These are phyloP conservation scores for Cephus nigrinus DNA, from an alignment of 2,888 invertebrate species.

Conservation along the genomic window DNA sequence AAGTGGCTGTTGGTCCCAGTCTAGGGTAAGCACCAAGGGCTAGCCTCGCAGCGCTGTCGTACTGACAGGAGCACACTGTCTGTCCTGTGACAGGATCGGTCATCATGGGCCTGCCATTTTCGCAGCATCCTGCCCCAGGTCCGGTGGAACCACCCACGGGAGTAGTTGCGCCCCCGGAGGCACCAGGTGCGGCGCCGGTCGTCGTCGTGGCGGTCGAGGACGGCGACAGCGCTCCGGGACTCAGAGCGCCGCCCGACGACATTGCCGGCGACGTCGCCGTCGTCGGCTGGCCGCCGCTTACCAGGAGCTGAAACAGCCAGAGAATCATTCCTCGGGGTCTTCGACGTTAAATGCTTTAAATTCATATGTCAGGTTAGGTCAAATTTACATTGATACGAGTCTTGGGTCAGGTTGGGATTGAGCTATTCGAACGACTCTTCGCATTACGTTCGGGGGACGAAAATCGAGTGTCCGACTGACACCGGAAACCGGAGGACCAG, in stretches of 20 bases:
- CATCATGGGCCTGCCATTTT: conserved; percentile 90
- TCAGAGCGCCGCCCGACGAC: conserved; percentile 81
- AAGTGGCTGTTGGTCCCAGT: conserved; percentile 76
- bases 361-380: not conserved
- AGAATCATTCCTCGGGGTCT: conserved; percentile 14
- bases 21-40: conserved; percentile 86
- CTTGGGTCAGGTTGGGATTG: too few species aligned
- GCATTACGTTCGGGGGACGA: too few species aligned
- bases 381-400: too few species aligned
- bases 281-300: conserved; percentile 79
- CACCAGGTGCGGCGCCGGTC: conserved; percentile 55
- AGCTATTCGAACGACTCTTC: not conserved
- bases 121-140: conserved; percentile 77
- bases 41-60: conserved; percentile 85
- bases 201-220: conserved; percentile 64
- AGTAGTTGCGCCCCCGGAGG: conserved; percentile 67
- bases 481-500: not conserved
- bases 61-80: conserved; percentile 94
- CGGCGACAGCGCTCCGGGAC: conserved; percentile 78
- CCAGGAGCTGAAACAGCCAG: conserved; percentile 74
- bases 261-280: conserved; percentile 78
- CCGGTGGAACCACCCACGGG: conserved; percentile 68
- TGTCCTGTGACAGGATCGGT: conserved; percentile 94
- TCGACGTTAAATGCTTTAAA: too few species aligned
- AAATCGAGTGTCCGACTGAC: not conserved